These are phyloP conservation scores for Thaumetopoea pityocampa DNA, from an alignment of 1,140 invertebrate genomes.

Conservation along the genomic window DNA sequence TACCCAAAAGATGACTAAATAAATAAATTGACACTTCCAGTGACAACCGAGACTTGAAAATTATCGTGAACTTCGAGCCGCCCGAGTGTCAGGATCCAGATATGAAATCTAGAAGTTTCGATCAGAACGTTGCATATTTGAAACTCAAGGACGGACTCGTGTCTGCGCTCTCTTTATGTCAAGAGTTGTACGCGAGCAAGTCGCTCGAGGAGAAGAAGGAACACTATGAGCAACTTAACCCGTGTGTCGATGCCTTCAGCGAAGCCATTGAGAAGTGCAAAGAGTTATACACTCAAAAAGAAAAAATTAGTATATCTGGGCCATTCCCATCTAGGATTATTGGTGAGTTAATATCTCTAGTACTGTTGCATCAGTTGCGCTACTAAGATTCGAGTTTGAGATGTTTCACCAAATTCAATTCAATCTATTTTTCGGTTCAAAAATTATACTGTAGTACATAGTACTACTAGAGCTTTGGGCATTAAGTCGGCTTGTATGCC, in stretches of 20 bases:
- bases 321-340: constrained; percentile 60
- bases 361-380: not conserved
- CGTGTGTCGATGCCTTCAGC: constrained; percentile 39
- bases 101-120: constrained; percentile 75
- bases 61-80: constrained; percentile 78
- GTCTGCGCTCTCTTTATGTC: constrained; percentile 48
- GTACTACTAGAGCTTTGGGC: too few species aligned
- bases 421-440: not conserved
- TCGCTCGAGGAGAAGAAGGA: constrained; percentile 30
- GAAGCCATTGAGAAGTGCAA: constrained; percentile 38
- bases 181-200: constrained; percentile 41
- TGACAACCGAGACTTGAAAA: constrained; percentile 79
- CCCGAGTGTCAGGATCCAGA: constrained; percentile 84
- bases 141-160: constrained; percentile 54
- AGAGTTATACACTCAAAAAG: constrained; percentile 28
- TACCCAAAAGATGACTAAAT: too few species aligned
- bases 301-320: constrained; percentile 34
- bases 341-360: constrained; percentile 28
- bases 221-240: constrained; percentile 35
- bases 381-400: not conserved
- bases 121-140: constrained; percentile 56
- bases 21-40: too few species aligned
- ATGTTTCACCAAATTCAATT: not conserved
- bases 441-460: too few species aligned
- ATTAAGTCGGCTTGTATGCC: too few species aligned